Evolutionary conservation across 2,113 vertebrate genomes (phyloP), one percentile per base, ranked within the genome.

Genomic region (Indicator maculatus): DNA sequence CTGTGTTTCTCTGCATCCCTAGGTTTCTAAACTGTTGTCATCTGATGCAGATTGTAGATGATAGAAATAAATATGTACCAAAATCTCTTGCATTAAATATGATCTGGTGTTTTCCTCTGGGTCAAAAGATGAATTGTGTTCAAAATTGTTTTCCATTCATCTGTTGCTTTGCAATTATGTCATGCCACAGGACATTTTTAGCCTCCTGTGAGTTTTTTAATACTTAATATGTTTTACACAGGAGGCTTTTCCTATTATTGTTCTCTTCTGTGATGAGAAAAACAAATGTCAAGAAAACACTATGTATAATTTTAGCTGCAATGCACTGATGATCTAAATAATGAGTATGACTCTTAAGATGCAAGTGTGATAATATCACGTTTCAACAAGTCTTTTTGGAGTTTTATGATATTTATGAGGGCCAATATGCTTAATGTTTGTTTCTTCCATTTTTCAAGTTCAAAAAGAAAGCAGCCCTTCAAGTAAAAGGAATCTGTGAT

Each of bases 211-310:
- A 8, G 59, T 64, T 88, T 75, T 64, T 30, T 3, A 41, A 56
- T 58, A 21, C 58, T 86, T 92, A 33, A 13, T 55, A 39, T 20
- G 9, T 79, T 92, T 94, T 73, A 59, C 78, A 76, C 80, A 89
- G 66, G 38, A 82, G 41, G 27, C 24, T 92, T 85, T 96, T 96
- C 93, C 93, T 95, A 83, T 95, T 45, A 86, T 91, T 93, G 84
- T 94, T 96, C 79, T 87, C 41, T 71, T 81, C 41, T 75, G 18
- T 96, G 67, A 95, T 87, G 89, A 94, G 86, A 93, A 91, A 88
- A 44, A 56, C 74, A 69, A 73, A 95, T 73, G 67, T 73, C 39
- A 73, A 82, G 39, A 76, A 76, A 87, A 45, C 4, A 3, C 26
- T 24, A 0, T 59, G 18, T 63, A 3, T 79, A 45, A 55, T 55